Percentiles rank a stretch among this genome's conserved stretches.
Conservation (phyloP, 2,888 invertebrate species). For the Nasonia oneida region DNA sequence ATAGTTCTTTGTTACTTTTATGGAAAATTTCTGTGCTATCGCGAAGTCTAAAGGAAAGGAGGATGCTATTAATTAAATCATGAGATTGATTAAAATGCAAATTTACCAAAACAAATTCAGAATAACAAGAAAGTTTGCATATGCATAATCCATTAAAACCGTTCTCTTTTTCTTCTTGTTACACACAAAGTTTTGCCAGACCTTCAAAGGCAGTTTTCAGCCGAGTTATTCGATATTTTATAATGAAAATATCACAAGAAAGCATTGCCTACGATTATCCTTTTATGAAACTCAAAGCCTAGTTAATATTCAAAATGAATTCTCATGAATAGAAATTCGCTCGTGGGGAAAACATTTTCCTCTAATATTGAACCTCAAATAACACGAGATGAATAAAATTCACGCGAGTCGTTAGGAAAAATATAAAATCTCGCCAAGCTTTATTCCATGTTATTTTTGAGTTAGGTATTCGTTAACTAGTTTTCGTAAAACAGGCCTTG, state of each 20-base stretch:
- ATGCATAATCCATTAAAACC: background rate
- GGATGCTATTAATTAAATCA: too few relatives aligned
- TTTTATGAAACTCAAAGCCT: slow-evolving; percentile 42
- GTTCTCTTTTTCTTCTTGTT: background rate
- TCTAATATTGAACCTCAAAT: slow-evolving; percentile 36
- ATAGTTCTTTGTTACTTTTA: too few relatives aligned
- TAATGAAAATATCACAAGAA: slow-evolving; percentile 20
- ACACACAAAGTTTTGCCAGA: background rate
- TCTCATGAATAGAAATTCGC: slow-evolving; percentile 44
- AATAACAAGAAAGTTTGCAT: slow-evolving; percentile 19
- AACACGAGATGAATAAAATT: slow-evolving; percentile 20
- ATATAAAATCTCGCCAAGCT: background rate
- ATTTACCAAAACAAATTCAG: background rate
- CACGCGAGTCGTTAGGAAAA: background rate
- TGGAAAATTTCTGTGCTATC: too few relatives aligned
- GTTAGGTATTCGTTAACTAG: background rate
- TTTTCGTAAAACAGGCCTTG: background rate
- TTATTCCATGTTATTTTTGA: background rate
- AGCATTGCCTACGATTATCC: slow-evolving; percentile 23
- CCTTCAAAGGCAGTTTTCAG: background rate
- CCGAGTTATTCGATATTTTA: background rate
- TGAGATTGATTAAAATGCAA: background rate
- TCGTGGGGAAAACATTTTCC: slow-evolving; percentile 34
- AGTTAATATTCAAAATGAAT: slow-evolving; percentile 53
- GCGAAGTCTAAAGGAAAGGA: too few relatives aligned